Conservation (phyloP, 2,888 invertebrate species). For the Ariolimax columbianus region DNA sequence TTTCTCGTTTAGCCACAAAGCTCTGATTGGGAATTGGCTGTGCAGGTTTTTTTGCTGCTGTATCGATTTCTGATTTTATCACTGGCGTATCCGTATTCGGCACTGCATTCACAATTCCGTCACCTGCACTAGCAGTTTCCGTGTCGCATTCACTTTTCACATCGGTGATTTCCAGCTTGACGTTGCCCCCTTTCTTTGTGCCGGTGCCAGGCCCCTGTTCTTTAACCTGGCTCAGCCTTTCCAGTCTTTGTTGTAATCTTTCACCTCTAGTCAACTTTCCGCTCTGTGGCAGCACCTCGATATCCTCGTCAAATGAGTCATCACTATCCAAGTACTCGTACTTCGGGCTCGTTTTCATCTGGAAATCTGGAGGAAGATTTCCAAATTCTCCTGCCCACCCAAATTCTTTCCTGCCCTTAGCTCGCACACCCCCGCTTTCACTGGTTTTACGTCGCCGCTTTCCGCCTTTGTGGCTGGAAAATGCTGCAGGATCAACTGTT, state of each 20-base stretch:
- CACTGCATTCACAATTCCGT: neutral
- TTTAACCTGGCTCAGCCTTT: conserved; percentile 32
- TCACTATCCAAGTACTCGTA: conserved; percentile 38
- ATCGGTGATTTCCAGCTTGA: neutral
- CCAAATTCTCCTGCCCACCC: neutral
- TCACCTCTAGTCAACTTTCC: conserved; percentile 38
- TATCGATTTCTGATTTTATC: neutral
- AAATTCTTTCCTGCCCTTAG: neutral
- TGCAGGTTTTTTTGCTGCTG: neutral
- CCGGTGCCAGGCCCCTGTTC: neutral
- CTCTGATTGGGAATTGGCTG: neutral
- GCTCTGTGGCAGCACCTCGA: conserved; percentile 39
- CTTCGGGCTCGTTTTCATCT: conserved; percentile 32
- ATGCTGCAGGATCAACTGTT: conserved; percentile 45
- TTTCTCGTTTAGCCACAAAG: neutral
- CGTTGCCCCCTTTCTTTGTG: neutral
- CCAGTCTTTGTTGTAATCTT: conserved; percentile 39
- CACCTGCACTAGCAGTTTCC: neutral
- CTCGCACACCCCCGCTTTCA: neutral
- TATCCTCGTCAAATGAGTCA: conserved; percentile 20
- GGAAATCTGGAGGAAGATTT: neutral
- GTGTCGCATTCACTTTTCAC: neutral
- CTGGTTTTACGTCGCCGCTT: neutral
- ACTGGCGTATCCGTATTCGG: neutral
- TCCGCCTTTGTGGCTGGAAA: neutral